Conservation (phyloP, 2,113 vertebrate genomes). For the Megaceryle torquata region DNA sequence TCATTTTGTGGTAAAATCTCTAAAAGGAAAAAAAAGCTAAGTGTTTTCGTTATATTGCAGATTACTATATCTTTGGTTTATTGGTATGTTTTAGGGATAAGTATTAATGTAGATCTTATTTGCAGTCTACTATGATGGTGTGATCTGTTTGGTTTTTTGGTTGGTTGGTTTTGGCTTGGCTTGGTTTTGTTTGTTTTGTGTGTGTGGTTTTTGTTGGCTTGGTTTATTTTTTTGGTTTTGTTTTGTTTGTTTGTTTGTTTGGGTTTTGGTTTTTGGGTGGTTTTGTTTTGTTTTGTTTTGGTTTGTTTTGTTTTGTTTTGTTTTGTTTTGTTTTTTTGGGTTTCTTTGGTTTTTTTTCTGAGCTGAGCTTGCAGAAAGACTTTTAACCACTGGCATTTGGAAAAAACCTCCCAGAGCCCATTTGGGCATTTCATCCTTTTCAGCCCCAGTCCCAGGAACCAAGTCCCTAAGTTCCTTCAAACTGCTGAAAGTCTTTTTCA, state of each 20-base stretch:
- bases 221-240: background rate
- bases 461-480: background rate
- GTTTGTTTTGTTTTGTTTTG: background rate
- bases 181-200: no score
- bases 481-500: background rate
- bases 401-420: background rate
- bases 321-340: background rate
- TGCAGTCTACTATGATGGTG: background rate
- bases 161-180: background rate
- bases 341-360: background rate
- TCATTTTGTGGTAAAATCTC: background rate
- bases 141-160: background rate
- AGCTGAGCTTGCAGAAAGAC: background rate
- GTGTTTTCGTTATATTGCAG: background rate
- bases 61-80: background rate
- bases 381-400: background rate
- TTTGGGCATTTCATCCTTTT: background rate
- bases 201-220: no score
- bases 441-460: background rate
- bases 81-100: background rate
- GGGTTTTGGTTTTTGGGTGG: background rate
- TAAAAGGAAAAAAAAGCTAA: background rate
- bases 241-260: background rate
- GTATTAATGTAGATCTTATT: constrained; percentile 2
- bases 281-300: no score